Percentiles rank a stretch among this genome's conserved stretches.
These are phyloP conservation scores for Odontophorus gujanensis DNA, from an alignment of 2,113 vertebrate species.

Conservation along the genomic window DNA sequence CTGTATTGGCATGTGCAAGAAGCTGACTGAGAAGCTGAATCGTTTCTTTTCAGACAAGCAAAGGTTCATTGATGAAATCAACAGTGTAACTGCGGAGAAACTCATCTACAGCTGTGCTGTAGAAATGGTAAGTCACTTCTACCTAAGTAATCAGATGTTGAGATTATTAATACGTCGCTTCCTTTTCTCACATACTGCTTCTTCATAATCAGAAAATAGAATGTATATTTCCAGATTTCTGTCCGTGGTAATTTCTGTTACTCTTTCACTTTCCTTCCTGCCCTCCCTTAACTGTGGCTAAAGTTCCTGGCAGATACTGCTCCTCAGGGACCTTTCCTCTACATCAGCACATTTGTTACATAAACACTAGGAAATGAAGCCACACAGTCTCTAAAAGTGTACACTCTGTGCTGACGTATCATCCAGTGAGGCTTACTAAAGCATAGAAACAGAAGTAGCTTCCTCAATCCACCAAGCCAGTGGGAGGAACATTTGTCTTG, in stretches of 20 bases:
- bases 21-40: slow-evolving; percentile 91
- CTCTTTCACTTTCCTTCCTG: neutral
- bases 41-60: slow-evolving; percentile 98
- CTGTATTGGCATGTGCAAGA: slow-evolving; percentile 94
- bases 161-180: neutral
- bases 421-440: neutral
- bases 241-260: neutral
- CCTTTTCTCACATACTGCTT: neutral
- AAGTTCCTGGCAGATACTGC: neutral
- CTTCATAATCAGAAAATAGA: neutral
- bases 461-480: neutral
- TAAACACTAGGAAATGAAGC: slow-evolving; percentile 18
- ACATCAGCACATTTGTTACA: slow-evolving; percentile 22
- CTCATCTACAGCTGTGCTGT: slow-evolving; percentile 96
- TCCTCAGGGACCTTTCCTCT: slow-evolving; percentile 10
- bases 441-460: neutral
- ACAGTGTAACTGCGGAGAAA: slow-evolving; percentile 96
- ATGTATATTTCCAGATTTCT: neutral
- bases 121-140: slow-evolving; percentile 86
- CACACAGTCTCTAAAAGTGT: neutral
- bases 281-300: slow-evolving; percentile 15
- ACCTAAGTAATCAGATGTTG: neutral
- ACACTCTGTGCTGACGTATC: neutral
- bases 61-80: slow-evolving; percentile 95
- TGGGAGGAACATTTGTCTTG: neutral